Base-by-base conservation (phyloP, 2,888 invertebrate species). In the Rhyacophila evoluta region DNA sequence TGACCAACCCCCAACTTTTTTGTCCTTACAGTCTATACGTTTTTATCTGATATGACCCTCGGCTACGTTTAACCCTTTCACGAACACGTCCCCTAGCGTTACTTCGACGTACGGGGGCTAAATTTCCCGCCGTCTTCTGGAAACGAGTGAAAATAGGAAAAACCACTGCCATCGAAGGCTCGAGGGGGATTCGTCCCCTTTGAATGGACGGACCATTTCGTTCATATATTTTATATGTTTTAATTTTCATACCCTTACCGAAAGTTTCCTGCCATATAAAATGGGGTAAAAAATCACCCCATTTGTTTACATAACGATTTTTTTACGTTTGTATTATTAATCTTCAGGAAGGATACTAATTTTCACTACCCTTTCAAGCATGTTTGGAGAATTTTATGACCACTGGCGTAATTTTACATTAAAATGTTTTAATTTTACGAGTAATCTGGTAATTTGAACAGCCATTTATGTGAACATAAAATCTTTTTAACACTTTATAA, bases 31-130 rank as follows among this genome's bases (percentile, higher is more conserved):
- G 72, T 79, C 29, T 77, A 68, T 73, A 68, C 68, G 74, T 75
- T 81, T 77, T 75, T 75, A 80, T 80, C 80, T 55, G 78, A 76
- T 77, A 71, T 80, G 81, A 81, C 81, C 81, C 81, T 75, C 72
- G 70, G 74, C 73, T 70, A 72, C 69, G 72, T 80, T 80, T 79
- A 81, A 81, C 81, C 81, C 75, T 79, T 69, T 68, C 78, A 28
- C 36, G 2, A 33, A 5, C 28, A 12, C 39, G 67, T 36, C 69
- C 37, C 33, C 19, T n/a, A 33, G 55, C 11, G 37, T 73, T 73
- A 8, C 28, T 73, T 33, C 37, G 28, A 2, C 25, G 1, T 0
- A 28, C 29, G 28, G 28, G 29, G 70, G 70, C 8, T 29, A 28
- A 33, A 29, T 25, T 27, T 70, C 33, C 36, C 12, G n/a, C 36